Conservation (phyloP, 2,888 invertebrate genomes). For the Spisula solida region DNA sequence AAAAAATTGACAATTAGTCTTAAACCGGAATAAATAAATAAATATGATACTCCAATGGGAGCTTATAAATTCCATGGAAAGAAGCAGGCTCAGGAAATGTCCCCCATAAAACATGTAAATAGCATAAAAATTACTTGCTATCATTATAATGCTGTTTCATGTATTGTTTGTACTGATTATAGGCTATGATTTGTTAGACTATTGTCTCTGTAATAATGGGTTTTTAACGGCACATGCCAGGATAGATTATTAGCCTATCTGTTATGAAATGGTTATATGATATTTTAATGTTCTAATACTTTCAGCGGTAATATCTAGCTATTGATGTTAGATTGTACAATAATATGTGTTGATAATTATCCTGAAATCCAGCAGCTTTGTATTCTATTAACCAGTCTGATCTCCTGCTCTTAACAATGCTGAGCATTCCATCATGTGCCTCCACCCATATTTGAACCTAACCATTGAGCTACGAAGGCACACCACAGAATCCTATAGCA, state of each 20-base stretch:
- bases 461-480: no score
- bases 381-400: neutral
- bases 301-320: neutral
- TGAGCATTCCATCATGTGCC: no score
- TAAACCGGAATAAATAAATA: no score
- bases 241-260: neutral
- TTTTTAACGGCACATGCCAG: neutral
- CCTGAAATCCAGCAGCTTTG: neutral
- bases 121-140: neutral
- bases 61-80: no score
- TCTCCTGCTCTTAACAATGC: neutral
- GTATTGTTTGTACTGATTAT: neutral
- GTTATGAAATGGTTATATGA: conserved; percentile 3
- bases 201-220: neutral
- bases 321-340: neutral
- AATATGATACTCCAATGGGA: no score
- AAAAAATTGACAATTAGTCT: no score
- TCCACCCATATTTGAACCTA: no score
- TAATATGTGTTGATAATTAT: neutral
- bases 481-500: no score
- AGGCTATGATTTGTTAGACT: neutral
- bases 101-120: no score
- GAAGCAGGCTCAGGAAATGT: no score
- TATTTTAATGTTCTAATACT: conserved; percentile 13
- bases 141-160: conserved; percentile 3